Evolutionary conservation across 2,113 vertebrate species (phyloP).

Genomic region (Reinhardtius hippoglossoides): DNA sequence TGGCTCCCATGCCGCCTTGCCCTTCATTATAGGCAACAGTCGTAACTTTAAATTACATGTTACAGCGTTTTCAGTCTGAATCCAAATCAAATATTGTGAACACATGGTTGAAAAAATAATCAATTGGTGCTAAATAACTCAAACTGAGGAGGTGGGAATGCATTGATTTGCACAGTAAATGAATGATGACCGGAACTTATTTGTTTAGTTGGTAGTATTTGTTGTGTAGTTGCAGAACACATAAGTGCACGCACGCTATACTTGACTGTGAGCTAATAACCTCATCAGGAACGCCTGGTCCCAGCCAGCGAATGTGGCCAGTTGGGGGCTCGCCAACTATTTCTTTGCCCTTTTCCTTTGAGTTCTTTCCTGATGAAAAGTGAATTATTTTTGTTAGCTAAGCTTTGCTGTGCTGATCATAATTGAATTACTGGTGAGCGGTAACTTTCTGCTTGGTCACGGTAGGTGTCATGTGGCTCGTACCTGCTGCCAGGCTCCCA

Average conservation of each 20-base stretch:
- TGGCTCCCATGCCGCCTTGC: constrained; percentile 26
- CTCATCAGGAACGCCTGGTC: constrained; percentile 61
- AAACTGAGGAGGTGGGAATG: background rate
- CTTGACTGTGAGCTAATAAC: constrained; percentile 60
- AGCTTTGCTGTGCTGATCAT: constrained; percentile 66
- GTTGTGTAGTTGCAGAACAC: background rate
- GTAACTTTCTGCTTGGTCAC: constrained; percentile 74
- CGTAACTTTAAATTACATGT: background rate
- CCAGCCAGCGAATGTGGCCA: constrained; percentile 73
- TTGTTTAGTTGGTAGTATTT: constrained; percentile 18
- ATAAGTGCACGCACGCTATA: constrained; percentile 48
- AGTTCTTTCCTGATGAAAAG: constrained; percentile 70
- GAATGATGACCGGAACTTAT: background rate
- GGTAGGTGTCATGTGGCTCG: constrained; percentile 69
- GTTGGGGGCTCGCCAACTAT: constrained; percentile 66
- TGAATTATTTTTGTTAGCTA: constrained; percentile 71
- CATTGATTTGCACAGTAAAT: background rate
- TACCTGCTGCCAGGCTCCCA: constrained; percentile 64
- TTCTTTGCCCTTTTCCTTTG: constrained; percentile 69
- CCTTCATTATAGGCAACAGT: constrained; percentile 24
- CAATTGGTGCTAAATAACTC: background rate
- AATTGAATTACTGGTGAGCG: constrained; percentile 66
- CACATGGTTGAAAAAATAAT: background rate
- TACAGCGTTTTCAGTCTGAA: background rate
- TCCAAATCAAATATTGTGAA: background rate